phyloP scores from a whole-genome alignment of 1,140 invertebrate genomes.

The Diprion similis region DNA sequence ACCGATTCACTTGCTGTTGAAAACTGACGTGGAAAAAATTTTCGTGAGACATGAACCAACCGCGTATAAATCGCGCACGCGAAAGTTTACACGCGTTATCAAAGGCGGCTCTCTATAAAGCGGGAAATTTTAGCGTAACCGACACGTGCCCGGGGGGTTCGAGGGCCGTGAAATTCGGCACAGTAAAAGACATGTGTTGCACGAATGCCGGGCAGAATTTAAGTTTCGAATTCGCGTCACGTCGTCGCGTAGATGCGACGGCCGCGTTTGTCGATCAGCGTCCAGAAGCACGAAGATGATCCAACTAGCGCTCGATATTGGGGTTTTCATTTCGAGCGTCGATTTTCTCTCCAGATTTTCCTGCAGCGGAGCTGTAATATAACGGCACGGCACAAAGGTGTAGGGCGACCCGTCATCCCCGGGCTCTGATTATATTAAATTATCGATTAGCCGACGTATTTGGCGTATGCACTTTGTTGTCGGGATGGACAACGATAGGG shows the following conservation, averaged over 20 bases:
- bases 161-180: not conserved
- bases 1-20: too few species aligned
- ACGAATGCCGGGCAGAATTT: not conserved
- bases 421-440: slow-evolving; percentile 60
- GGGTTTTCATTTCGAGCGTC: not conserved
- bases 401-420: not conserved
- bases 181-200: slow-evolving; percentile 2
- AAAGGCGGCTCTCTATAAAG: too few species aligned
- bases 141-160: too few species aligned
- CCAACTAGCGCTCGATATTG: not conserved
- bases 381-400: not conserved
- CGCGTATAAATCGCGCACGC: too few species aligned
- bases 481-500: slow-evolving; percentile 32
- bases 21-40: too few species aligned
- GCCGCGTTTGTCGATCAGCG: not conserved
- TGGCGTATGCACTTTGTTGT: slow-evolving; percentile 61
- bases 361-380: not conserved
- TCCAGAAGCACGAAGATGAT: not conserved
- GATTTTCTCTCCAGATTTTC: not conserved
- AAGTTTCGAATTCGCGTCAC: not conserved
- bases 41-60: too few species aligned
- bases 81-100: too few species aligned
- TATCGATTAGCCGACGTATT: slow-evolving; percentile 62
- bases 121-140: too few species aligned
- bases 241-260: not conserved